Conservation (phyloP, 2,888 invertebrate genomes). For the Drosophila longiperda region DNA sequence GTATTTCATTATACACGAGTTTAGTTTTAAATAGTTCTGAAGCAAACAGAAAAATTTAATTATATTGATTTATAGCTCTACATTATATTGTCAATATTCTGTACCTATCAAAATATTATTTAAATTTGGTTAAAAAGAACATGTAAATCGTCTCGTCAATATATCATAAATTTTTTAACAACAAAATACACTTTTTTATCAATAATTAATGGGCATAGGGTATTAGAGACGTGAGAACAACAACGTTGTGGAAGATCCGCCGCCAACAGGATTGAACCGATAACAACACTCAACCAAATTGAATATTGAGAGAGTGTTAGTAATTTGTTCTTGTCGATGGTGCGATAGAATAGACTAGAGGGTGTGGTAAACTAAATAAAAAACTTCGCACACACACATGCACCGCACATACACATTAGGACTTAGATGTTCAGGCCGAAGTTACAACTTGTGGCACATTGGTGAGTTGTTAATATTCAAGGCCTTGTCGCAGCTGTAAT, state of each 20-base stretch:
- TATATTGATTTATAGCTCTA: background rate
- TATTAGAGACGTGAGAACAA: constrained; percentile 24
- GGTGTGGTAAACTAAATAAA: constrained; percentile 14
- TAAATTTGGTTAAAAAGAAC: background rate
- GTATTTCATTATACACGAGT: background rate
- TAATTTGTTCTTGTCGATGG: constrained; percentile 1
- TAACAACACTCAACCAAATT: constrained; percentile 56
- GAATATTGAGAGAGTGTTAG: constrained; percentile 62
- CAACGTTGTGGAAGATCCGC: constrained; percentile 42
- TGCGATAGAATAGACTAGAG: background rate
- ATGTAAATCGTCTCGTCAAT: background rate
- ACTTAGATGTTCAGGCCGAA: constrained; percentile 17
- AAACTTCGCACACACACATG: constrained; percentile 16
- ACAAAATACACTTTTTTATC: background rate
- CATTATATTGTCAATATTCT: background rate
- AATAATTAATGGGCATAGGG: background rate
- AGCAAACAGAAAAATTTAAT: background rate
- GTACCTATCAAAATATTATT: background rate
- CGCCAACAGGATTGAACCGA: constrained; percentile 60
- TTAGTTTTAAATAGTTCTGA: background rate
- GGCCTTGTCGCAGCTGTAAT: constrained; percentile 45
- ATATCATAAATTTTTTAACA: background rate
- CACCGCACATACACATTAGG: background rate
- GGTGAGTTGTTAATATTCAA: constrained; percentile 67
- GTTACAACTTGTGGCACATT: constrained; percentile 60